Percentiles rank a stretch among this genome's conserved stretches.
These are phyloP conservation scores for Carapus acus DNA, from an alignment of 2,797 vertebrate species.

Conservation along the genomic window DNA sequence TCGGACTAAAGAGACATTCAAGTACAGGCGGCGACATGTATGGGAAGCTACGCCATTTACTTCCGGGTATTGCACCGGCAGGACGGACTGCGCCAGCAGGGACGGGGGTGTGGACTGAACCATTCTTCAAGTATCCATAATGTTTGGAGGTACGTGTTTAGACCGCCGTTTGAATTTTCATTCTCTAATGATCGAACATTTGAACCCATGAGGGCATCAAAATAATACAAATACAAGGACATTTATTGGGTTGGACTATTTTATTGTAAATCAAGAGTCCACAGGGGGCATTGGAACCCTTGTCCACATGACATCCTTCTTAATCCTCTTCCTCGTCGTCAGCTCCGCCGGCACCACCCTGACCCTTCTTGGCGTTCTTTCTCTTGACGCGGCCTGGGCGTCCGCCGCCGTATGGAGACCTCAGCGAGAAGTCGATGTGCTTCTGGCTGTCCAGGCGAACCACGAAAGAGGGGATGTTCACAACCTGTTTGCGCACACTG, in stretches of 20 bases:
- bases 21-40: too few relatives aligned
- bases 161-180: too few relatives aligned
- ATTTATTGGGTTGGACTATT: constrained; percentile 37
- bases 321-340: constrained; percentile 92
- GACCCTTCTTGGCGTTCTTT: constrained; percentile 94
- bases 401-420: constrained; percentile 89
- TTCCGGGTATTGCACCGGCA: too few relatives aligned
- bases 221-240: background rate
- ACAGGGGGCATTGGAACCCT: constrained; percentile 30
- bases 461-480: constrained; percentile 93
- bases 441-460: constrained; percentile 94
- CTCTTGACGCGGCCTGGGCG: constrained; percentile 89
- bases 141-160: too few relatives aligned
- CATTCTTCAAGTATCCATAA: too few relatives aligned
- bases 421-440: constrained; percentile 94
- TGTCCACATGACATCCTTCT: constrained; percentile 43
- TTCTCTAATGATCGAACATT: too few relatives aligned
- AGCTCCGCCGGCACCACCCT: constrained; percentile 81
- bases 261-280: constrained; percentile 65
- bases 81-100: too few relatives aligned
- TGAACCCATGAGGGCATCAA: too few relatives aligned
- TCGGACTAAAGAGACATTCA: too few relatives aligned
- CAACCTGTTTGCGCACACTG: constrained; percentile 93
- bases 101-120: too few relatives aligned
- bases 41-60: too few relatives aligned